Percentiles rank a stretch among this genome's conserved stretches.
phyloP scores from a whole-genome alignment of 2,888 invertebrate species.

The Pristionchus japonicus region DNA sequence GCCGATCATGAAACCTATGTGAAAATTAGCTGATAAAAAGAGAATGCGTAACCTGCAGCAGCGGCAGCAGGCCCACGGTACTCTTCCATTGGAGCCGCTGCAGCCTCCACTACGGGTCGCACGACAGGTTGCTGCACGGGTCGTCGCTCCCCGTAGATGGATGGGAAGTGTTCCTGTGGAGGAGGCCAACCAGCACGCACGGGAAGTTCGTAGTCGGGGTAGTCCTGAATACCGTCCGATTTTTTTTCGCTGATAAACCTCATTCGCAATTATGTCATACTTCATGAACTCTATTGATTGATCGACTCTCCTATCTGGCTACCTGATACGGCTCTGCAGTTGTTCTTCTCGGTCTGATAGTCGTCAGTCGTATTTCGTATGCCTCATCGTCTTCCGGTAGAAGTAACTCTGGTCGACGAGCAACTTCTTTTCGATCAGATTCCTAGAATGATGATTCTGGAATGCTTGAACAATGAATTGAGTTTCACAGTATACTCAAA shows the following conservation, averaged over 20 bases:
- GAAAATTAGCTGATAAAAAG: not conserved
- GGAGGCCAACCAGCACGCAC: conserved; percentile 38
- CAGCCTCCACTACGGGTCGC: not conserved
- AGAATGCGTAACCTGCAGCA: not conserved
- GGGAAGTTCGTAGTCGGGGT: conserved; percentile 46
- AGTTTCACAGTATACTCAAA: no score
- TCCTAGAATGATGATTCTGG: not conserved
- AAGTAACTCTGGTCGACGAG: conserved; percentile 2
- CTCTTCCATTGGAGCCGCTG: not conserved
- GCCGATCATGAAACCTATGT: not conserved
- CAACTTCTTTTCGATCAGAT: not conserved
- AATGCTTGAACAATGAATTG: no score
- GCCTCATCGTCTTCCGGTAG: conserved; percentile 39
- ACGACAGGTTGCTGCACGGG: conserved; percentile 19
- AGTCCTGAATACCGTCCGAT: conserved; percentile 17
- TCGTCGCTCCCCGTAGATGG: not conserved
- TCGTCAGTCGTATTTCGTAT: conserved; percentile 2
- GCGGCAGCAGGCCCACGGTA: not conserved
- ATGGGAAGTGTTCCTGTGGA: conserved; percentile 25
- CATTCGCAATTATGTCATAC: no score
- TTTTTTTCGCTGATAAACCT: not conserved
- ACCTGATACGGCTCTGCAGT: conserved; percentile 38
- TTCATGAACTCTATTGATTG: not conserved
- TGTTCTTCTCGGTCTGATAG: not conserved
- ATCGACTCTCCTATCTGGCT: not conserved